Base-by-base conservation (phyloP, 2,113 vertebrate species). In the Callipepla californica region DNA sequence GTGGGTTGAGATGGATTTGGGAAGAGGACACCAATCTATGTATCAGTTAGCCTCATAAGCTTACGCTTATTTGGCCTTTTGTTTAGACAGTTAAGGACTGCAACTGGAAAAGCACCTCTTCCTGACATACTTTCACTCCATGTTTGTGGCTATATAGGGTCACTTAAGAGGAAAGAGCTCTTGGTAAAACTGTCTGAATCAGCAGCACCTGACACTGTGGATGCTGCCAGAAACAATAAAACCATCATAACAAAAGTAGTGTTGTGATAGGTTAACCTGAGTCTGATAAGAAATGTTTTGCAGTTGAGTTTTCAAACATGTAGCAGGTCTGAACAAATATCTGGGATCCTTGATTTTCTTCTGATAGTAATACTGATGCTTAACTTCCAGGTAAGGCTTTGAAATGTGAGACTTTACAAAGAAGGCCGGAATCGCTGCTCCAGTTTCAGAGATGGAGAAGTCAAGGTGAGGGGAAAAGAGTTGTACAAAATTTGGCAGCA, bases 181-280 rank as follows among this genome's bases (percentile, higher is more conserved):
- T 28, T 55, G 40, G 40, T 80, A 45, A 34, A 47, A 8, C 16
- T 8, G 12, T 32, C 67, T 89, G 68, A 85, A 67, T 78, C 72
- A 75, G n/a, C 38, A 78, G 72, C 50, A 83, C 51, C 47, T 78
- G 61, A 44, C 34, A 25, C 23, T 28, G 30, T 74, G 47, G n/a
- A 63, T 87, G 63, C 83, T 96, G 62, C 77, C 55, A 85, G 77
- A 77, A 95, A 42, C 38, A 47, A 34, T n/a, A 22, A 83, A 70
- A 77, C 44, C 40, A 45, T 20, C 80, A 3, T 78, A 67, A 83
- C 85, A 91, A 90, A 83, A 51, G 53, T 9, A 45, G 23, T 42
- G 30, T 44, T 53, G 25, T 26, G 3, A 25, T 40, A 40, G 34
- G 25, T 63, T 28, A 63, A 40, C 12, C 38, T 18, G 16, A 40